These are phyloP conservation scores for Stictonetta naevosa DNA, from an alignment of 2,113 vertebrate genomes.

Conservation along the genomic window DNA sequence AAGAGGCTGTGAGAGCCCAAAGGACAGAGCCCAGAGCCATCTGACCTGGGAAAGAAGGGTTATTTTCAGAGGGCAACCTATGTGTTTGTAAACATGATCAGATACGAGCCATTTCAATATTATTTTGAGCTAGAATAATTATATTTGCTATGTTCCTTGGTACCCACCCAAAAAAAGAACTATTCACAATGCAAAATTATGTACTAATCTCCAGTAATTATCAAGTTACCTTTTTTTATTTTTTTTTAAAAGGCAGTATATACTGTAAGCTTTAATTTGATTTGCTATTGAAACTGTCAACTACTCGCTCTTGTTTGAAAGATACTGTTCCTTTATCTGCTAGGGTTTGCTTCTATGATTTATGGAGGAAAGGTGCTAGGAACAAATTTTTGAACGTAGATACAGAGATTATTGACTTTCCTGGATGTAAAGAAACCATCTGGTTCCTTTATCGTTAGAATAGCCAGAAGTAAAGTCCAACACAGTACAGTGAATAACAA, in stretches of 20 bases:
- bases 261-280: background rate
- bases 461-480: background rate
- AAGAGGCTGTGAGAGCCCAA: background rate
- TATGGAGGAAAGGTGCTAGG: background rate
- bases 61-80: background rate
- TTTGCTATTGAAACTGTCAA: background rate
- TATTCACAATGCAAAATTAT: background rate
- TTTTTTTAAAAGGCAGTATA: background rate
- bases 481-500: background rate
- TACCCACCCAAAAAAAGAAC: too few relatives aligned
- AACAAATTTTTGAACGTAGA: background rate
- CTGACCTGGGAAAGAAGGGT: background rate
- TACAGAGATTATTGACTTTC: background rate
- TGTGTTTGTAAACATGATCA: background rate
- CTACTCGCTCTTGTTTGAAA: background rate
- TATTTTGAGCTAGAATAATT: background rate
- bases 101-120: background rate
- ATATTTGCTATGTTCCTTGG: background rate
- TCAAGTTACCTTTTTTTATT: too few relatives aligned
- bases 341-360: background rate
- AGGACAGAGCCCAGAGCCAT: background rate
- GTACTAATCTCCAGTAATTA: background rate
- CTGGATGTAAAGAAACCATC: background rate
- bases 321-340: background rate
- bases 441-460: fast-evolving